phyloP scores from a whole-genome alignment of 2,113 vertebrate genomes.

The Myrmecobius fasciatus region DNA sequence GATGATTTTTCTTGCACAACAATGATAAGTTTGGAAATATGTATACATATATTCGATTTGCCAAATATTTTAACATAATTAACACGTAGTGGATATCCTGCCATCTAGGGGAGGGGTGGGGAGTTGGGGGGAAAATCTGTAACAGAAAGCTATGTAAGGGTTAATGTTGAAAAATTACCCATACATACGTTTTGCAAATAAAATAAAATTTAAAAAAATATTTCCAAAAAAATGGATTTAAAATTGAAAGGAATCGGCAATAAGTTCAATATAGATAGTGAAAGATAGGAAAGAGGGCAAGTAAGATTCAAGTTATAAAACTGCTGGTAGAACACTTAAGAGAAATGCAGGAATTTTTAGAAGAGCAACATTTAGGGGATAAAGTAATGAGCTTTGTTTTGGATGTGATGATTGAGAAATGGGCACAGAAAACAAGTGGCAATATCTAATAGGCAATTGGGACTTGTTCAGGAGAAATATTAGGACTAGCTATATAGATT shows the following conservation, averaged over 20 bases:
- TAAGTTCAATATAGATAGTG: background rate
- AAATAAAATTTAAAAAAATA: too few relatives aligned
- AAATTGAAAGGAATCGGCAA: background rate
- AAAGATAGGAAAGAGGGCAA: background rate
- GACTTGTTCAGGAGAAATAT: background rate
- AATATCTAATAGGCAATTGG: background rate
- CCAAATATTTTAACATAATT: too few relatives aligned
- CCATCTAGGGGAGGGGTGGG: too few relatives aligned
- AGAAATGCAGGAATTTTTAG: background rate
- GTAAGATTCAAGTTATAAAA: background rate
- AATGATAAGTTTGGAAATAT: too few relatives aligned
- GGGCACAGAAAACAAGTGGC: background rate
- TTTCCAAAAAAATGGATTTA: too few relatives aligned
- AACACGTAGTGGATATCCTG: too few relatives aligned
- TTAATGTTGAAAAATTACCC: too few relatives aligned
- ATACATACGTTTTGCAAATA: too few relatives aligned
- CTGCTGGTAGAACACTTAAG: background rate
- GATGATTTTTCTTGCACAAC: too few relatives aligned
- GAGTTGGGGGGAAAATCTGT: too few relatives aligned
- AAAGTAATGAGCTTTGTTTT: background rate
- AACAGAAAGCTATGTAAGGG: too few relatives aligned
- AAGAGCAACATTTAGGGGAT: background rate
- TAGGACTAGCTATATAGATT: background rate
- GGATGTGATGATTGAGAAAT: background rate
- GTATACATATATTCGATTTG: too few relatives aligned